A percentile compares a stretch with the other conserved stretches of the same genome.
Evolutionary conservation across 1,140 invertebrate genomes (phyloP).

Genomic region (Drosophila nigrodunni): DNA sequence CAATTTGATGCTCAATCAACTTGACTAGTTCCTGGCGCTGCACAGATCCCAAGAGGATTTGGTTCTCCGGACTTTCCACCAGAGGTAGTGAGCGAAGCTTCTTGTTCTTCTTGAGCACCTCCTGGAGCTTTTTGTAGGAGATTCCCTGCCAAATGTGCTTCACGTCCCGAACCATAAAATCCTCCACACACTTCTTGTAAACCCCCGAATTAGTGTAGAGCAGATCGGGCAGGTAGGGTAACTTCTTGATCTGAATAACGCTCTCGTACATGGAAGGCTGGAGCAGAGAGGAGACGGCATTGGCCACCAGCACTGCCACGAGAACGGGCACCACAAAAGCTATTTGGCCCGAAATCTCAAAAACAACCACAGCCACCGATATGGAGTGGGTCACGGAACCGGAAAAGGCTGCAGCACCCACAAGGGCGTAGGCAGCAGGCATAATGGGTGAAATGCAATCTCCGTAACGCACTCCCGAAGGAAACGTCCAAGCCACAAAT

Average conservation of each 20-base stretch:
- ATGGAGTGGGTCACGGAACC: conserved; percentile 99
- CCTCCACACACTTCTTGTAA: conserved; percentile 97
- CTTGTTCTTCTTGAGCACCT: conserved; percentile 89
- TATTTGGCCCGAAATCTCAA: conserved; percentile 99
- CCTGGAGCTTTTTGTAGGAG: conserved; percentile 93
- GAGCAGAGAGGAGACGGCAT: conserved; percentile 95
- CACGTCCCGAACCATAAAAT: conserved; percentile 97
- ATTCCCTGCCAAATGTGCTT: conserved; percentile 96
- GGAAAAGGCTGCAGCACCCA: conserved; percentile 97
- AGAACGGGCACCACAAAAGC: conserved; percentile 98
- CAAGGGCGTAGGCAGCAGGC: conserved; percentile 95
- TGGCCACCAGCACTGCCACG: conserved; percentile 96
- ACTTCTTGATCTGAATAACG: conserved; percentile 98
- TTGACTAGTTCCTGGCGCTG: conserved; percentile 95
- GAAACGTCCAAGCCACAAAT: conserved; percentile 96
- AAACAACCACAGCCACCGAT: conserved; percentile 98
- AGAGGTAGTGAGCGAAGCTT: conserved; percentile 93
- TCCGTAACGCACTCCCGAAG: conserved; percentile 94
- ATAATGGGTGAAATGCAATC: conserved; percentile 94
- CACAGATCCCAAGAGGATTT: conserved; percentile 97
- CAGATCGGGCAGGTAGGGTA: conserved; percentile 95
- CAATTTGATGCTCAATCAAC: conserved; percentile 94
- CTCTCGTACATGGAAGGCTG: conserved; percentile 99
- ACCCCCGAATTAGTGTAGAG: conserved; percentile 88
- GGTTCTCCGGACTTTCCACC: conserved; percentile 94